These are phyloP conservation scores for Micromys minutus DNA, from an alignment of 2,113 vertebrate genomes.

Conservation along the genomic window DNA sequence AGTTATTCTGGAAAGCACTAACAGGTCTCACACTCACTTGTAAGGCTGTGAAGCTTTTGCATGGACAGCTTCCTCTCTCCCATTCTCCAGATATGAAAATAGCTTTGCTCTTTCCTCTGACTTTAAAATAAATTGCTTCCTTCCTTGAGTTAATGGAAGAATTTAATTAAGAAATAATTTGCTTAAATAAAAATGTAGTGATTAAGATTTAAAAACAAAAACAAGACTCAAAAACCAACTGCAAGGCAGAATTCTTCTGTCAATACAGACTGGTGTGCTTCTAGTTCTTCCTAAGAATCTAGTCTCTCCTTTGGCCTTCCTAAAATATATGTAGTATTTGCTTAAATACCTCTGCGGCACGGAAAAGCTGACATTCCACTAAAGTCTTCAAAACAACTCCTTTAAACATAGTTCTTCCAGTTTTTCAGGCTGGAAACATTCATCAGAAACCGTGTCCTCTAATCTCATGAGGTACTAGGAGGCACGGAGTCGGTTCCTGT, in stretches of 20 bases:
- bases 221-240: not conserved
- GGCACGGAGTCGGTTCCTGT: not conserved
- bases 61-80: not conserved
- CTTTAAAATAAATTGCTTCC: conserved; percentile 55
- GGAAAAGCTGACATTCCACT: conserved; percentile 35
- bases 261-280: conserved; percentile 4
- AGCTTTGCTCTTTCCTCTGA: conserved; percentile 31
- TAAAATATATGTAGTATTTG: not conserved
- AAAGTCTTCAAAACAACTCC: conserved; percentile 35
- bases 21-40: conserved; percentile 43
- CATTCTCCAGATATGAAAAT: conserved; percentile 24
- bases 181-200: conserved; percentile 57
- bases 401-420: conserved; percentile 11
- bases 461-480: conserved; percentile 14
- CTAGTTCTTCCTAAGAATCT: conserved; percentile 40
- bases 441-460: not conserved
- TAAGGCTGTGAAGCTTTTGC: not conserved
- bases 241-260: not conserved
- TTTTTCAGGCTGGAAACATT: conserved; percentile 44
- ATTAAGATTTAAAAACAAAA: conserved; percentile 45
- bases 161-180: conserved; percentile 55
- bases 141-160: not conserved
- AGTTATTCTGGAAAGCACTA: not conserved
- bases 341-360: not conserved
- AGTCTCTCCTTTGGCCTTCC: not conserved